Percentiles rank a stretch among this genome's conserved stretches.
These are phyloP conservation scores for Phataginus tetradactyla DNA, from an alignment of 2,797 vertebrate species.

Conservation along the genomic window DNA sequence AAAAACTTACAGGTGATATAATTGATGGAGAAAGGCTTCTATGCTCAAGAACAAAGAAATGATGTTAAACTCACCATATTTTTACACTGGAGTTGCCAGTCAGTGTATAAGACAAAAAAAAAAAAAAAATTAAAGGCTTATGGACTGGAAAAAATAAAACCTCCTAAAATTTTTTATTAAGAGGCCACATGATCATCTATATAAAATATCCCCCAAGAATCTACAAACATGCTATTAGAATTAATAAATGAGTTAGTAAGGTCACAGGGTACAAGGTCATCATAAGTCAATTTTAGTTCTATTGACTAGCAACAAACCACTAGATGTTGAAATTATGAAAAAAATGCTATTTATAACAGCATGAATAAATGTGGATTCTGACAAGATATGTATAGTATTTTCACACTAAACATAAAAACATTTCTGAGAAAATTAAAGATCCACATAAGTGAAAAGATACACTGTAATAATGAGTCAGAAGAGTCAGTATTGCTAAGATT, in stretches of 20 bases:
- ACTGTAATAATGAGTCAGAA: background rate
- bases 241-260: background rate
- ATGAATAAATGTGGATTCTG: background rate
- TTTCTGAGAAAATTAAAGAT: slow-evolving; percentile 11
- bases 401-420: background rate
- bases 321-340: slow-evolving; percentile 7
- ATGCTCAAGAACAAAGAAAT: background rate
- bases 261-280: background rate
- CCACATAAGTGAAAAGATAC: background rate
- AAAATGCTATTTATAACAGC: background rate
- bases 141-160: background rate
- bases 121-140: background rate
- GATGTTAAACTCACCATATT: background rate
- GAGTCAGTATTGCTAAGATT: background rate
- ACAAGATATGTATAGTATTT: background rate
- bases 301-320: background rate
- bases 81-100: background rate
- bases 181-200: background rate
- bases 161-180: background rate
- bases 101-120: background rate
- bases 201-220: background rate
- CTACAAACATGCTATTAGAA: slow-evolving; percentile 18
- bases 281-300: slow-evolving; percentile 1
- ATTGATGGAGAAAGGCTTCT: background rate
- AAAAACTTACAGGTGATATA: background rate